Percentiles rank a stretch among this genome's conserved stretches.
phyloP scores from a whole-genome alignment of 2,113 vertebrate genomes.

The Alligator mississippiensis region DNA sequence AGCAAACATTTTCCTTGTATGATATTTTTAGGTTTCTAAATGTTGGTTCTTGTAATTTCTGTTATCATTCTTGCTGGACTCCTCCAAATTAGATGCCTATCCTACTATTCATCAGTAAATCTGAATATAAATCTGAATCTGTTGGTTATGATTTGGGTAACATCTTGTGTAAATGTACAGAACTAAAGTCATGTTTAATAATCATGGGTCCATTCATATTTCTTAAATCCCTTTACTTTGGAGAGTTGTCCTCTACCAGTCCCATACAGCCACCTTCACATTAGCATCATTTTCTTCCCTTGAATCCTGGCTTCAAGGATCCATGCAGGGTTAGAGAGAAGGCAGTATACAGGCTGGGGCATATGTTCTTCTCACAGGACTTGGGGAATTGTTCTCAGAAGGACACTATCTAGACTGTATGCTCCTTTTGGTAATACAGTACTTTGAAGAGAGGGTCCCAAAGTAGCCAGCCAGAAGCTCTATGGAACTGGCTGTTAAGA shows the following conservation, averaged over 20 bases:
- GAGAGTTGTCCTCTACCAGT: too few species aligned
- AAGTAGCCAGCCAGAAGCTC: not conserved
- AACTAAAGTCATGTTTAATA: not conserved
- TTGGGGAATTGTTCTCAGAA: not conserved
- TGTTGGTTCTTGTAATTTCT: not conserved
- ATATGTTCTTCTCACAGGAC: not conserved
- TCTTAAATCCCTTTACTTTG: not conserved
- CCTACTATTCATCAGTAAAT: not conserved
- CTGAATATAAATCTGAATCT: not conserved
- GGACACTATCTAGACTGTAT: not conserved
- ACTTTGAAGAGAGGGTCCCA: not conserved
- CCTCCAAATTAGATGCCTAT: not conserved
- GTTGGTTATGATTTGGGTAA: not conserved
- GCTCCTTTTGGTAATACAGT: not conserved
- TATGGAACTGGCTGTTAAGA: not conserved
- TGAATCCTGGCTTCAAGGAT: not conserved
- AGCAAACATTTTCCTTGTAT: not conserved
- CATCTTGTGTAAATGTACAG: not conserved
- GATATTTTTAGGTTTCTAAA: not conserved
- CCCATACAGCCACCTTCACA: not conserved
- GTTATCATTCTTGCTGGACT: not conserved
- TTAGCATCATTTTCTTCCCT: not conserved
- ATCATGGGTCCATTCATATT: not conserved
- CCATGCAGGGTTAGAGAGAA: not conserved
- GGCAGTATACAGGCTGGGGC: not conserved